These are phyloP conservation scores for Drosophila sp. DNA, from an alignment of 1,140 invertebrate genomes.

Conservation along the genomic window DNA sequence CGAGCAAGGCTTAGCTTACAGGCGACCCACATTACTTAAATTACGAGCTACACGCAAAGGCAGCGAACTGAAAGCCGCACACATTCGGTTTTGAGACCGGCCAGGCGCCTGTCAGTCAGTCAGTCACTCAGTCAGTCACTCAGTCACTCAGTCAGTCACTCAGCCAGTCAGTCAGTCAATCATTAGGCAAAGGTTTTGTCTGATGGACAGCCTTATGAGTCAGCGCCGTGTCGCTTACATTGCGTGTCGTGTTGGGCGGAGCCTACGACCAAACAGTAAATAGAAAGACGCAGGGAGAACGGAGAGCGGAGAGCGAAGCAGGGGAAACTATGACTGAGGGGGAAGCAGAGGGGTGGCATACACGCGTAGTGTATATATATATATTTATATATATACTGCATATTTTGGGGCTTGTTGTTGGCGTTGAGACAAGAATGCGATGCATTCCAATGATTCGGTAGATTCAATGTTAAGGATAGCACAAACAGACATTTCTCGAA, in stretches of 20 bases:
- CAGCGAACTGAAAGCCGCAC: slow-evolving; percentile 62
- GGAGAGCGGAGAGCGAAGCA: background rate
- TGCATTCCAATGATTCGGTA: slow-evolving; percentile 50
- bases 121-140: slow-evolving; percentile 30
- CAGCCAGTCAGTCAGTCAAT: slow-evolving; percentile 59
- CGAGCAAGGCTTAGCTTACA: slow-evolving; percentile 46
- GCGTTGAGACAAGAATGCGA: slow-evolving; percentile 62
- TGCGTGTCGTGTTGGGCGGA: slow-evolving; percentile 57
- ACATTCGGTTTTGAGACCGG: slow-evolving; percentile 52
- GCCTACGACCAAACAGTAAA: slow-evolving; percentile 29
- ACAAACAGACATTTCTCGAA: slow-evolving; percentile 33
- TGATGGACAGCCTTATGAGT: slow-evolving; percentile 62
- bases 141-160: slow-evolving; percentile 26
- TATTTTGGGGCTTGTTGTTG: slow-evolving; percentile 63
- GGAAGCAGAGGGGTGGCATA: background rate
- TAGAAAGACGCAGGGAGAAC: slow-evolving; percentile 1
- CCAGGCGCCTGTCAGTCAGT: slow-evolving; percentile 40
- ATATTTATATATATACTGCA: slow-evolving; percentile 51
- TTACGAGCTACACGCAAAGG: slow-evolving; percentile 79
- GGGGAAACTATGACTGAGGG: background rate
- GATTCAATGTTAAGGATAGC: slow-evolving; percentile 61
- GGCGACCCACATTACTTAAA: slow-evolving; percentile 79
- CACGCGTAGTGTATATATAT: slow-evolving; percentile 40
- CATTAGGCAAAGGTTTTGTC: slow-evolving; percentile 54
- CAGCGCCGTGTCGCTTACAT: slow-evolving; percentile 47